These are phyloP conservation scores for Peromyscus leucopus DNA, from an alignment of 2,113 vertebrate genomes.

Conservation along the genomic window DNA sequence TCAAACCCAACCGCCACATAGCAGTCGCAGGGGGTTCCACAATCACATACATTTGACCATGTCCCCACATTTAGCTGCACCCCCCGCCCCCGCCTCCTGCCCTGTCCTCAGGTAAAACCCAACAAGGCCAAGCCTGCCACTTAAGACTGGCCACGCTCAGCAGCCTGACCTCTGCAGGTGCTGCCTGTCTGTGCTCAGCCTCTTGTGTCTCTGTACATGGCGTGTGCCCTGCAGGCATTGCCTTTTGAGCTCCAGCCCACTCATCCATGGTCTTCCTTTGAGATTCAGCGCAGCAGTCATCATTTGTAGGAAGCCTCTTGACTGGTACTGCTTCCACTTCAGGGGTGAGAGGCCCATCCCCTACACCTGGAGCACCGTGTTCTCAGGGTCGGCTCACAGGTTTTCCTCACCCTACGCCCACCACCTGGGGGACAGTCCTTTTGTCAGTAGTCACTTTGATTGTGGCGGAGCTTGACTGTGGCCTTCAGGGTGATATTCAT, in stretches of 20 bases:
- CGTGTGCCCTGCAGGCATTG: background rate
- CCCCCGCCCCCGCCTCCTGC: too few relatives aligned
- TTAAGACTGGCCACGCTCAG: background rate
- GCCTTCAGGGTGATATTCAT: background rate
- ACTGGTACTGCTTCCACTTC: background rate
- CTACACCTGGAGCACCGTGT: background rate
- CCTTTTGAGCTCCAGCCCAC: background rate
- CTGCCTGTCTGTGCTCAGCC: too few relatives aligned
- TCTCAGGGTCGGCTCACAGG: background rate
- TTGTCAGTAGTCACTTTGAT: background rate
- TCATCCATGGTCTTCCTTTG: background rate
- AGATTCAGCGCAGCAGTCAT: background rate
- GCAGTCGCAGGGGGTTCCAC: background rate
- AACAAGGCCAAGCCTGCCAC: background rate
- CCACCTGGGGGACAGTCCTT: background rate
- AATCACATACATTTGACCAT: too few relatives aligned
- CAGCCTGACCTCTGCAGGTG: background rate
- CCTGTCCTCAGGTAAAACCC: background rate
- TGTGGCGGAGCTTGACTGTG: background rate
- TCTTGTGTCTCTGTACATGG: rapidly evolving
- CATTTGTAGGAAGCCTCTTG: background rate
- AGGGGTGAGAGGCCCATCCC: background rate
- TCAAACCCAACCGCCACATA: background rate
- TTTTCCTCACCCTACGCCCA: background rate
- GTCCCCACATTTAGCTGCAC: background rate